phyloP scores from a whole-genome alignment of 2,888 invertebrate genomes.

The Zhuqinia jingwanae region DNA sequence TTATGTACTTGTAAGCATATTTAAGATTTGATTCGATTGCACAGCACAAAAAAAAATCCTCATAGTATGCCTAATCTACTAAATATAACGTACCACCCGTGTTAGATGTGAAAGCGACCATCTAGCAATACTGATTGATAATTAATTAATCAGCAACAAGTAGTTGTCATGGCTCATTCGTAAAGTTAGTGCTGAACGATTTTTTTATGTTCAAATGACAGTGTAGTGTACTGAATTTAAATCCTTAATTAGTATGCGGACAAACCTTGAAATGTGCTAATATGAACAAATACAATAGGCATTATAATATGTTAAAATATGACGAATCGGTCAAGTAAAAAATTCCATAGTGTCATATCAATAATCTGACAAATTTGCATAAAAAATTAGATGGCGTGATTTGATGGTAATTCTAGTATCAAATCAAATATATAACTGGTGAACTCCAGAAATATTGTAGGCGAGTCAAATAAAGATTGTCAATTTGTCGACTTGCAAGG shows the following conservation, averaged over 20 bases:
- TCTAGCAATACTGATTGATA: not conserved
- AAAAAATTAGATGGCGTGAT: not conserved
- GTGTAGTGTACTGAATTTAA: conserved; percentile 1
- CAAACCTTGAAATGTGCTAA: conserved; percentile 50
- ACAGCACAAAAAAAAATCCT: no score
- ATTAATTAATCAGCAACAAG: conserved; percentile 29
- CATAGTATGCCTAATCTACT: not conserved
- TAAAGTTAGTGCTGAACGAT: conserved; percentile 40
- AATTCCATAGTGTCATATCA: conserved; percentile 41
- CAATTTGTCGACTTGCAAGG: no score
- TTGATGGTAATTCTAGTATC: no score
- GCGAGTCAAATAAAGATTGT: no score
- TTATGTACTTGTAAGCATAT: not conserved
- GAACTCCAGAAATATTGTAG: no score
- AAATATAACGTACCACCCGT: not conserved
- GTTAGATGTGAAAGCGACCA: not conserved
- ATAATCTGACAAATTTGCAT: no score
- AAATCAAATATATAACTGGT: no score
- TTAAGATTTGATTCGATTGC: not conserved
- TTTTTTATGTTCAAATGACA: no score
- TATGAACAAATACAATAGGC: conserved; percentile 9
- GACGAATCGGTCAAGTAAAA: no score
- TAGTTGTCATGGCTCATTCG: conserved; percentile 30
- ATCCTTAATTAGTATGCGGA: conserved; percentile 26
- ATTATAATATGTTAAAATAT: no score